Conservation (phyloP, 92 coral and sea anemone species). For the Hydrozoanthus gracilis region DNA sequence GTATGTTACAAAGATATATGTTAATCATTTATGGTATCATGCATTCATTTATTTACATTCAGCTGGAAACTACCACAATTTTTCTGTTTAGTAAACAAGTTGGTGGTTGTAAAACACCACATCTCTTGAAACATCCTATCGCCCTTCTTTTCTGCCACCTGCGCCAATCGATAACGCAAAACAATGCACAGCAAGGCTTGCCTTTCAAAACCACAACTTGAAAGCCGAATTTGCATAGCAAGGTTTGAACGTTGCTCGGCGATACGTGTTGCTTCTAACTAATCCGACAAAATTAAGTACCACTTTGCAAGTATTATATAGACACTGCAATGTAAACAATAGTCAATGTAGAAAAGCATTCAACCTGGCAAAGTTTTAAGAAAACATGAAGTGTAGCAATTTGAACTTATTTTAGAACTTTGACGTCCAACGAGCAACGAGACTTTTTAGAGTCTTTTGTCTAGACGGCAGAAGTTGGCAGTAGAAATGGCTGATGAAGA, state of each 20-base stretch:
- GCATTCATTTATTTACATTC: too few species aligned
- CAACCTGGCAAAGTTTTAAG: neutral
- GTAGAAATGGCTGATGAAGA: conserved; percentile 33
- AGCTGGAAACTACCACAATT: too few species aligned
- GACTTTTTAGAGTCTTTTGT: neutral
- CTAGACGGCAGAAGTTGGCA: neutral
- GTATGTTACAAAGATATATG: too few species aligned
- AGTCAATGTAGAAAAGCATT: neutral
- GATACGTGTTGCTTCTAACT: neutral
- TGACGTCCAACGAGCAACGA: neutral
- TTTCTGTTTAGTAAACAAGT: too few species aligned
- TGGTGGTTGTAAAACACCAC: too few species aligned
- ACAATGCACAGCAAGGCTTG: neutral
- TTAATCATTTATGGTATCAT: too few species aligned
- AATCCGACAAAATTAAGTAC: neutral
- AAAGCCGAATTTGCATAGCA: neutral
- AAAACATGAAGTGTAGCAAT: neutral
- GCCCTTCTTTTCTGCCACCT: neutral
- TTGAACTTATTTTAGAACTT: neutral
- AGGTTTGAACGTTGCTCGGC: neutral
- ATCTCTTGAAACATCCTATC: too few species aligned
- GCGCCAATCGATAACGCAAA: neutral
- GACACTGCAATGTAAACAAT: neutral
- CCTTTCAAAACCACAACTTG: neutral
- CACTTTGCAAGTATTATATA: neutral